Evolutionary conservation across 2,797 vertebrate genomes (phyloP).

Genomic region (Staurois parvus): DNA sequence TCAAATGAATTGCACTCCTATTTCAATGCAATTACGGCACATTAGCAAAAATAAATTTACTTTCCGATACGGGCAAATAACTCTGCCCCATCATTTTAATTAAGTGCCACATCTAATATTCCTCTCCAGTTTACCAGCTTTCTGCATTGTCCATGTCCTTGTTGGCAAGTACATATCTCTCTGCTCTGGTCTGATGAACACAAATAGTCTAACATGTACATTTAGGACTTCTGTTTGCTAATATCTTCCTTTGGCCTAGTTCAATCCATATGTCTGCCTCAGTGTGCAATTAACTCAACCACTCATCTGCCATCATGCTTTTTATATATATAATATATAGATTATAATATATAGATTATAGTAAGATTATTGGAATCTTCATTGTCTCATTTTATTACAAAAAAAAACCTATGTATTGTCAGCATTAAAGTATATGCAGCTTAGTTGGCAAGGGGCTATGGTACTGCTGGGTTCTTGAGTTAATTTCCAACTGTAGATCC

Average conservation of each 20-base stretch:
- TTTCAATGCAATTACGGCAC: constrained; percentile 55
- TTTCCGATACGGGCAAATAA: constrained; percentile 54
- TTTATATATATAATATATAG: too few species aligned
- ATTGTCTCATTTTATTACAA: not conserved
- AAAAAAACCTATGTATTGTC: not conserved
- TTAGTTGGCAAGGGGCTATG: too few species aligned
- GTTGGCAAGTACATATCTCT: not conserved
- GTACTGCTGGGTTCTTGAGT: too few species aligned
- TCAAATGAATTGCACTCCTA: constrained; percentile 51
- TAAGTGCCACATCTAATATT: constrained; percentile 58
- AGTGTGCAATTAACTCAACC: not conserved
- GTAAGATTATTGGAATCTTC: not conserved
- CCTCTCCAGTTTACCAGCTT: constrained; percentile 15
- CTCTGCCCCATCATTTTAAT: constrained; percentile 51
- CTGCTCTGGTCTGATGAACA: constrained; percentile 2
- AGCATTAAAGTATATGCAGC: not conserved
- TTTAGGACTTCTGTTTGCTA: not conserved
- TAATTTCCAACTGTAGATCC: too few species aligned
- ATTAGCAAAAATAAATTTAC: constrained; percentile 62
- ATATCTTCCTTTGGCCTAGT: not conserved
- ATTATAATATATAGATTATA: not conserved
- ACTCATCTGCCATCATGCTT: not conserved
- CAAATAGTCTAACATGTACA: not conserved
- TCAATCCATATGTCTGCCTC: not conserved
- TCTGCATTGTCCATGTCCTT: constrained; percentile 6